Conservation (phyloP, 2,113 vertebrate species). For the Ochotona curzoniae region DNA sequence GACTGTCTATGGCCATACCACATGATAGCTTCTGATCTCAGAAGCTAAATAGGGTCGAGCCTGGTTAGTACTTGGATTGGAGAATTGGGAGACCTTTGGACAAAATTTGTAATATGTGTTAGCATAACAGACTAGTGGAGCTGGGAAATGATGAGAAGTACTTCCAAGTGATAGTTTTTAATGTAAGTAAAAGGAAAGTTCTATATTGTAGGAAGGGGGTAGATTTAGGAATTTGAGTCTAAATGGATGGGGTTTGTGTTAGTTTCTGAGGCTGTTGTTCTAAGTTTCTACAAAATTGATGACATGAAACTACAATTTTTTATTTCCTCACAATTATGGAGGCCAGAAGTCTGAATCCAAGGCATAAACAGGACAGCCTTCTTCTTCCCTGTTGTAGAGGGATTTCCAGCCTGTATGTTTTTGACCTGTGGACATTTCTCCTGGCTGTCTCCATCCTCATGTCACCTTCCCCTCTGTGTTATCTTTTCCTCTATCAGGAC, state of each 20-base stretch:
- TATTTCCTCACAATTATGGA: not conserved
- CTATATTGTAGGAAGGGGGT: not conserved
- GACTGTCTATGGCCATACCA: no score
- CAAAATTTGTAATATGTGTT: not conserved
- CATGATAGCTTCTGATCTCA: no score
- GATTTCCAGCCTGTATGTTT: not conserved
- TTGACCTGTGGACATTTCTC: not conserved
- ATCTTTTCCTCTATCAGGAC: not conserved
- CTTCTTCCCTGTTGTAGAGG: not conserved
- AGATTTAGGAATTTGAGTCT: not conserved
- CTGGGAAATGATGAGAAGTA: not conserved
- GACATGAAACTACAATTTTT: not conserved
- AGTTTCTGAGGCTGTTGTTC: conserved; percentile 10
- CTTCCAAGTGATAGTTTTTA: not conserved
- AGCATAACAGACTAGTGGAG: not conserved
- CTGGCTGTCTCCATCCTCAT: not conserved
- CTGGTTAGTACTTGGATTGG: no score
- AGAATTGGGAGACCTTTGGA: not conserved
- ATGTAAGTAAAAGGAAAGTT: not conserved
- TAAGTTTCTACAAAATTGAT: not conserved
- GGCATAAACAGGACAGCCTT: not conserved
- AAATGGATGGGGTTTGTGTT: not conserved
- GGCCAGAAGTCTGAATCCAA: not conserved
- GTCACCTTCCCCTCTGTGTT: not conserved
- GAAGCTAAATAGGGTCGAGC: no score